Evolutionary conservation across 1,140 invertebrate species (phyloP), one percentile per base, ranked within the genome.

Genomic region (Drosophila grimshawi): DNA sequence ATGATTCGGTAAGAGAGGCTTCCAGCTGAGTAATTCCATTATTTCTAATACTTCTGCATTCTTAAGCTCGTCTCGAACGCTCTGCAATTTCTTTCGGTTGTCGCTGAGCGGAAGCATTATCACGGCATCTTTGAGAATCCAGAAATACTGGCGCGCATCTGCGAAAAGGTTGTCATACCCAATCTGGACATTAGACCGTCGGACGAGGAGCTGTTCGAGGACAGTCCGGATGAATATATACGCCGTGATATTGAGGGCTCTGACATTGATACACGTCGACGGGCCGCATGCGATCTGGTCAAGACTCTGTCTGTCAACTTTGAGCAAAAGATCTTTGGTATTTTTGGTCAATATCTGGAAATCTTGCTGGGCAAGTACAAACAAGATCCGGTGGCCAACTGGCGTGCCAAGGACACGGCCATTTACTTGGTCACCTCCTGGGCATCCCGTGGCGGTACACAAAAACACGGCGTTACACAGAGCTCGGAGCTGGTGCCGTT

Each of bases 171-270:
- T 19, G 97, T 99, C 90, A 98, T 99, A 75, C 98, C 98, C 0
- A 99, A 99, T 92, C 98, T 99, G 95, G 96, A 99, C 93, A 98
- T 99, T 78, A 94, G 98, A 95, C 97, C 95, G 60, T 96, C 97
- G 1, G 99, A 99, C 93, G 96, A 97, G 93, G 98, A 99, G 93
- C 92, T 98, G 39, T 99, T 99, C 93, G 97, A 99, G 93, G 98
- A 99, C 90, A 99, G 99, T 93, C 97, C 98, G 0, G 98, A 99
- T 92, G 98, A 99, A 93, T 99, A 99, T 90, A 99, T 99, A 67
- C 93, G 98, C 43, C 94, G 98, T 52, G 99, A 99, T 93, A 98
- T 99, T 73, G 98, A 99, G 94, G 98, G 98, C 4, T 98, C 98
- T n/a, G 98, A 99, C 93, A 96, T 99, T 37, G 98, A 99, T 91